Percentiles rank a stretch among this genome's conserved stretches.
Conservation (phyloP, 1,140 invertebrate genomes). For the Calosoma granatense region DNA sequence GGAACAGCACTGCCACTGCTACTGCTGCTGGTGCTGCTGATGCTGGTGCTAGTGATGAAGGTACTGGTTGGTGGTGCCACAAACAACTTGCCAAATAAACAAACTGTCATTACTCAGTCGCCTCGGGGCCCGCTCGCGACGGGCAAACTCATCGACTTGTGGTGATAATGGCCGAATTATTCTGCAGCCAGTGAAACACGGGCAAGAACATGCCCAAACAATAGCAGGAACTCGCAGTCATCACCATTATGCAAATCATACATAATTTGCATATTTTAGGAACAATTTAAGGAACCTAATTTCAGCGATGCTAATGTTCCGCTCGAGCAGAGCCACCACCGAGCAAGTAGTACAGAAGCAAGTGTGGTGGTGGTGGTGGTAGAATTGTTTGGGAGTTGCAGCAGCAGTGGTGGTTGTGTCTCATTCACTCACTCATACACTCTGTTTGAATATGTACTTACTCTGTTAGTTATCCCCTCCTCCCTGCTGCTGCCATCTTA, state of each 20-base stretch:
- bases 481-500: too few relatives aligned
- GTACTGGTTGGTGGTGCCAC: neutral
- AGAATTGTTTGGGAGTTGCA: too few relatives aligned
- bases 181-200: constrained; percentile 6
- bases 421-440: too few relatives aligned
- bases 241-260: constrained; percentile 26
- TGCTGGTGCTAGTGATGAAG: too few relatives aligned
- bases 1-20: too few relatives aligned
- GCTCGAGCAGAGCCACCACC: constrained; percentile 11
- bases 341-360: too few relatives aligned
- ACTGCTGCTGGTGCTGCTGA: constrained; percentile 5
- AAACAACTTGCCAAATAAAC: constrained; percentile 22
- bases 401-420: too few relatives aligned
- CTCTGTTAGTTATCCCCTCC: too few relatives aligned
- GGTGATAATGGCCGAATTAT: constrained; percentile 25
- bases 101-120: constrained; percentile 22
- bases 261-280: constrained; percentile 27
- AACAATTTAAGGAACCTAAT: constrained; percentile 21
- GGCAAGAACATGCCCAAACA: constrained; percentile 15
- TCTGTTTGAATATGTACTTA: too few relatives aligned
- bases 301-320: constrained; percentile 11
- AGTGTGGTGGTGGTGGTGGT: too few relatives aligned
- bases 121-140: constrained; percentile 12
- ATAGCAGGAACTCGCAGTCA: constrained; percentile 22
- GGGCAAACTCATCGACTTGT: constrained; percentile 14